Percentiles rank a stretch among this genome's conserved stretches.
Conservation (phyloP, 2,888 invertebrate species). For the Pyrocoelia pectoralis region DNA sequence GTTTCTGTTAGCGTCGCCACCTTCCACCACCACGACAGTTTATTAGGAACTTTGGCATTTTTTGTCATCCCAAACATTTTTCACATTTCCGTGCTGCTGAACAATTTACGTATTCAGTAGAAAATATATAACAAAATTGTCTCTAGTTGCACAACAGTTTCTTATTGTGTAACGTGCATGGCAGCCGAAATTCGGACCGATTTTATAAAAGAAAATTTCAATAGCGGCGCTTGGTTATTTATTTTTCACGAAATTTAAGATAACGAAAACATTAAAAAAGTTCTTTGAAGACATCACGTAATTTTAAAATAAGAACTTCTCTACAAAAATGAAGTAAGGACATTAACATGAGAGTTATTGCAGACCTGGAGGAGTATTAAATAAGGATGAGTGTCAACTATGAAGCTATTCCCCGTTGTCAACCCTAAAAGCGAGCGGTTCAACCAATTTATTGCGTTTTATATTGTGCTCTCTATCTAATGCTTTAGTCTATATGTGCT, state of each 20-base stretch:
- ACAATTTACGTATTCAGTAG: conserved; percentile 46
- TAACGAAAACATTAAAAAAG: not conserved
- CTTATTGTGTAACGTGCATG: conserved; percentile 47
- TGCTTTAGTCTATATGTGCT: not conserved
- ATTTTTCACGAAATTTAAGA: not conserved
- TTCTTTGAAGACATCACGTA: not conserved
- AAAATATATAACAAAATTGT: conserved; percentile 46
- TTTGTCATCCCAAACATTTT: conserved; percentile 49
- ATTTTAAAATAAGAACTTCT: conserved; percentile 23
- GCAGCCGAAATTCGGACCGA: conserved; percentile 23
- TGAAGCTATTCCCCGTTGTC: conserved; percentile 31
- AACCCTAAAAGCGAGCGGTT: conserved; percentile 26
- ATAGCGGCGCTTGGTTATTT: too few relatives aligned
- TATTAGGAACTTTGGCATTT: conserved; percentile 46
- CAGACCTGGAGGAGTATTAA: conserved; percentile 32
- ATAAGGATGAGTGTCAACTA: conserved; percentile 36
- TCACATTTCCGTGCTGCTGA: conserved; percentile 45
- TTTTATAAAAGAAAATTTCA: not conserved
- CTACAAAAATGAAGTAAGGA: conserved; percentile 26
- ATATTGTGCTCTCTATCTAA: conserved; percentile 26
- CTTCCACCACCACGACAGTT: conserved; percentile 38
- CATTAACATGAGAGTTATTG: conserved; percentile 32
- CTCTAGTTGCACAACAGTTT: conserved; percentile 45
- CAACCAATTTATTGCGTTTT: conserved; percentile 30
- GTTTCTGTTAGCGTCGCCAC: conserved; percentile 42